These are phyloP conservation scores for Pristionchus entomophagus DNA, from an alignment of 2,888 invertebrate genomes.

Conservation along the genomic window DNA sequence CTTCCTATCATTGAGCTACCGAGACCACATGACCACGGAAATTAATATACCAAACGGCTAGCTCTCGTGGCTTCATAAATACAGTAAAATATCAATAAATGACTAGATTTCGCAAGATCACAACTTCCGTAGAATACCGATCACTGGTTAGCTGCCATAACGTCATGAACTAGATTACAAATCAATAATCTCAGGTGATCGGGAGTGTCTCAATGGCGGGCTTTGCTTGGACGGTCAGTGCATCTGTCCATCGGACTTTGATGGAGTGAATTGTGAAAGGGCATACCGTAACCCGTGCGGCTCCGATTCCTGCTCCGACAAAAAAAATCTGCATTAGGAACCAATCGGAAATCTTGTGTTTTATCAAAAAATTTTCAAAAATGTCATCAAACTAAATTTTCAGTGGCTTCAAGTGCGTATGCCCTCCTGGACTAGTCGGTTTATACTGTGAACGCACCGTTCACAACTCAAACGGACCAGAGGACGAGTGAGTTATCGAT, in stretches of 20 bases:
- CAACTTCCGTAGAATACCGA: too few relatives aligned
- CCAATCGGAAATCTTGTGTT: neutral
- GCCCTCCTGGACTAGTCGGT: conserved; percentile 91
- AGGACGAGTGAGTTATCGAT: conserved; percentile 97
- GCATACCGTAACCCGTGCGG: neutral
- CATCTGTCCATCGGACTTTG: neutral
- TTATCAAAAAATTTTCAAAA: too few relatives aligned
- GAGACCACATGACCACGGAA: neutral
- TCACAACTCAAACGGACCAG: conserved; percentile 95
- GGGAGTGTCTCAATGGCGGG: conserved; percentile 1
- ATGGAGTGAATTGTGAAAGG: conserved; percentile 20
- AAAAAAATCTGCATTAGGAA: conserved; percentile 46
- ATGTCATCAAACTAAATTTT: conserved; percentile 77
- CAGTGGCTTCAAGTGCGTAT: conserved; percentile 92
- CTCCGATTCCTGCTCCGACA: conserved; percentile 64
- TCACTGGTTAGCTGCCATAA: neutral
- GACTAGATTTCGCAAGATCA: too few relatives aligned
- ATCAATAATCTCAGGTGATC: neutral
- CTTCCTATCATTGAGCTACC: neutral
- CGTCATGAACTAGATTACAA: neutral
- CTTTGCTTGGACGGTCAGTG: neutral
- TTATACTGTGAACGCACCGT: conserved; percentile 94
- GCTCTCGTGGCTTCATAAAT: neutral
- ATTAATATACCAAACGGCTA: neutral
- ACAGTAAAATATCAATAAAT: neutral